A percentile compares a stretch with the other conserved stretches of the same genome.
phyloP scores from a whole-genome alignment of 2,113 vertebrate genomes.

The Microtus montanus region DNA sequence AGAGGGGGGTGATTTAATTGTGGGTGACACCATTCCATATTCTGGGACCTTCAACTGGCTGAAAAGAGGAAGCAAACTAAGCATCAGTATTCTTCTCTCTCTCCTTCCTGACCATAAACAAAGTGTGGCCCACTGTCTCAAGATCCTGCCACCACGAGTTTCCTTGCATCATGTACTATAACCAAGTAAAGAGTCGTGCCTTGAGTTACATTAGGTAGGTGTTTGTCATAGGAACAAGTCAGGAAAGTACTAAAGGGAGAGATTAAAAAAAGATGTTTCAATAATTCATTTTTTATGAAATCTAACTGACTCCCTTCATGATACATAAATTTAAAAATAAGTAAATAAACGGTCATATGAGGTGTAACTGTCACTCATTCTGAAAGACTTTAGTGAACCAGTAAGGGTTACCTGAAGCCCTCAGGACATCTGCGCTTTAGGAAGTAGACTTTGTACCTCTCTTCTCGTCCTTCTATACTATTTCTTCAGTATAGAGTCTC shows the following conservation, averaged over 20 bases:
- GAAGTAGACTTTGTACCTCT: rapidly evolving
- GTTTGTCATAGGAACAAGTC: background rate
- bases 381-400: background rate
- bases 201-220: background rate
- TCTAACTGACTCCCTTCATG: background rate
- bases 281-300: background rate
- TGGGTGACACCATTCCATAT: background rate
- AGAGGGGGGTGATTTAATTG: background rate
- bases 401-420: background rate
- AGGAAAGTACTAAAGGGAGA: background rate
- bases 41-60: background rate
- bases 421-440: background rate
- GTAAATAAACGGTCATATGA: background rate
- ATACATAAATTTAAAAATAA: background rate
- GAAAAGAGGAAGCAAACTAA: background rate
- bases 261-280: background rate
- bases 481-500: background rate
- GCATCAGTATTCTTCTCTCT: no score
- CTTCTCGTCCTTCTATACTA: background rate
- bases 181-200: background rate
- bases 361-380: background rate
- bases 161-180: background rate
- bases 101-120: background rate
- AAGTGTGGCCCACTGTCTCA: background rate
- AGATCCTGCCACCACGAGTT: background rate